Evolutionary conservation across 2,113 vertebrate genomes (phyloP), one percentile per base, ranked within the genome.

Genomic region (Herpailurus yagouaroundi): DNA sequence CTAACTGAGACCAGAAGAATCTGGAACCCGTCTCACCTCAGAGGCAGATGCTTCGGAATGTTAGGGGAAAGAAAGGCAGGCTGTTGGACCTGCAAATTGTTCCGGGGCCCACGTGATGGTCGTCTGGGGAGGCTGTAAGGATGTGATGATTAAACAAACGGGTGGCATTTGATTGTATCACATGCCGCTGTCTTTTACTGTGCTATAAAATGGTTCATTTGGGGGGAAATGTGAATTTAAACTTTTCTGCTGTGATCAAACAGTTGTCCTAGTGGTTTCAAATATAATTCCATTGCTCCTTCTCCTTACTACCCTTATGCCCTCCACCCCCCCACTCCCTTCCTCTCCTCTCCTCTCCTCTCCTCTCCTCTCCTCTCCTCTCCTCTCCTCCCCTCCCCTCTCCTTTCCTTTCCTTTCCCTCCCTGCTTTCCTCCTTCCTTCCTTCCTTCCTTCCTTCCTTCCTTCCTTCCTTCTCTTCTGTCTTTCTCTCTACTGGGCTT

Each of bases 161-260:
- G 82, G 71, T 97, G 95, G 33, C 55, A 63, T 97, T 98, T 97
- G 97, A 97, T 96, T 97, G 69, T 93, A 95, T 98, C 85, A 4
- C 96, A 92, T 95, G 95, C 96, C 7, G 16, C 52, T 74, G 73
- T 71, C 94, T 98, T 97, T 96, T 96, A 98, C 97, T 98, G 96
- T 96, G 95, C 98, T 98, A 97, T 97, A 98, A 98, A 98, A 97
- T 98, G 87, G 76, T 94, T 97, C 50, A 96, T 98, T 98, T 98
- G 96, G 97, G 97, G 98, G 87, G 85, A 83, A 94, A 64, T 77
- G 81, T 71, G 84, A 89, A 64, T 94, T 95, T 94, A 97, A 91
- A 97, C 80, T 96, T 97, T 97, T 95, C 31, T 96, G 68, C 64
- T 18, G 80, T 89, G 21, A 92, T 94, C 36, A 63, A 63, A 55